Conservation (phyloP, 2,888 invertebrate genomes). For the Labia minor region DNA sequence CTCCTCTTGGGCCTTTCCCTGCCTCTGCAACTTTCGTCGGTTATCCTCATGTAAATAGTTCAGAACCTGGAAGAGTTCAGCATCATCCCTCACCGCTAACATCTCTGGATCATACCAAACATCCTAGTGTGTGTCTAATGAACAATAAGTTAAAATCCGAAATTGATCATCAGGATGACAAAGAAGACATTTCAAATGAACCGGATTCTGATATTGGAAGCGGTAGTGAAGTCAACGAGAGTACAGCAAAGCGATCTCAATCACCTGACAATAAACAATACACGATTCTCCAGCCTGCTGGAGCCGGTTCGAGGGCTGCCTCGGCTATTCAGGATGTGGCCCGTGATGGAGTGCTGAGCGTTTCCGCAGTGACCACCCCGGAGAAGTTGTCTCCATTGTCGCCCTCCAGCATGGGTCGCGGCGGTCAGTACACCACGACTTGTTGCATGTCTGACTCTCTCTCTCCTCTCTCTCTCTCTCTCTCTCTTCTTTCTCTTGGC, state of each 20-base stretch:
- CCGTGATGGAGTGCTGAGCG: slow-evolving; percentile 52
- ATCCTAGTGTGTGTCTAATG: slow-evolving; percentile 36
- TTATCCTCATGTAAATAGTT: slow-evolving; percentile 42
- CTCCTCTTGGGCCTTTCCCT: slow-evolving; percentile 46
- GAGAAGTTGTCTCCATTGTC: slow-evolving; percentile 16
- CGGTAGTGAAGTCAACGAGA: slow-evolving; percentile 24
- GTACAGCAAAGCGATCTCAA: slow-evolving; percentile 20
- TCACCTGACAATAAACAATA: slow-evolving; percentile 55
- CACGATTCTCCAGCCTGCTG: slow-evolving; percentile 76
- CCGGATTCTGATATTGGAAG: slow-evolving; percentile 21
- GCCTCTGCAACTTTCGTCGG: slow-evolving; percentile 67
- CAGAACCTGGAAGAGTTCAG: background rate
- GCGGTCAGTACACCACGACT: background rate
- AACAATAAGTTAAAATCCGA: slow-evolving; percentile 31
- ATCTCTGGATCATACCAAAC: slow-evolving; percentile 37
- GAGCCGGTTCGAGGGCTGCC: slow-evolving; percentile 67
- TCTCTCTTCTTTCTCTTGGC: background rate
- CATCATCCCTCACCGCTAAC: slow-evolving; percentile 22
- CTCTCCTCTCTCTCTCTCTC: background rate
- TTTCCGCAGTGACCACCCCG: slow-evolving; percentile 38
- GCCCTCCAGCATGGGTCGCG: slow-evolving; percentile 7
- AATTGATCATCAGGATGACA: slow-evolving; percentile 26
- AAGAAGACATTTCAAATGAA: slow-evolving; percentile 14
- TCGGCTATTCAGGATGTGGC: slow-evolving; percentile 69
- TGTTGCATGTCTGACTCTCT: background rate